Evolutionary conservation across 2,113 vertebrate genomes (phyloP).

Genomic region (Puffinus mauretanicus): DNA sequence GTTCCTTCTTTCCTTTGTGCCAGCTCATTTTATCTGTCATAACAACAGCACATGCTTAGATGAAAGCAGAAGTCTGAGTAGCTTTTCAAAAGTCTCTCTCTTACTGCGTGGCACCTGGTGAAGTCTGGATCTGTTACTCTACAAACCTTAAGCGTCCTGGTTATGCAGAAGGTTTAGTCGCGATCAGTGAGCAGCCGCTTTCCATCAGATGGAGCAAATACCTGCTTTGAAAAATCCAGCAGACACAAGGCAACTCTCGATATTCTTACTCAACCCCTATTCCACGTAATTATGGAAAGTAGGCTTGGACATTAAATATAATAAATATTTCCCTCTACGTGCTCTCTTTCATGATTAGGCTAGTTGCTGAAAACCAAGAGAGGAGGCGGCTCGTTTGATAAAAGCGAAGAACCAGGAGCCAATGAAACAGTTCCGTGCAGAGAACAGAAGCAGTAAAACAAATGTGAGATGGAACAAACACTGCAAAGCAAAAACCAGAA

Average conservation of each 20-base stretch:
- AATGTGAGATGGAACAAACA: background rate
- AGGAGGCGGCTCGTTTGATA: background rate
- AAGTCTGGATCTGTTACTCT: background rate
- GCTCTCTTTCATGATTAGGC: background rate
- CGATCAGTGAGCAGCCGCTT: background rate
- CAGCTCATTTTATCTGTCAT: slow-evolving; percentile 54
- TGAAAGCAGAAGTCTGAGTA: background rate
- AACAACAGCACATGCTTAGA: background rate
- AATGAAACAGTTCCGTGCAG: background rate
- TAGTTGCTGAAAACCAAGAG: background rate
- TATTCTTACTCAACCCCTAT: background rate
- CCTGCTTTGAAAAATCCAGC: background rate
- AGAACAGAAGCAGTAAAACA: background rate
- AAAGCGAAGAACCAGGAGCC: background rate
- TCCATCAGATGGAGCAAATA: background rate
- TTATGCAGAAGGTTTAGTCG: background rate
- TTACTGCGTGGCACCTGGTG: background rate
- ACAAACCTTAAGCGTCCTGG: background rate
- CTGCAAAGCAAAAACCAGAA: slow-evolving; percentile 22
- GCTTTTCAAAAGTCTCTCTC: background rate
- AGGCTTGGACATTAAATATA: background rate
- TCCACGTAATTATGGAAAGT: background rate
- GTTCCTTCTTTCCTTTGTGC: slow-evolving; percentile 45
- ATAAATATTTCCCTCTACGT: background rate
- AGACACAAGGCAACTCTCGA: background rate